Conservation (phyloP, 1,140 invertebrate species). For the Uloborus diversus region DNA sequence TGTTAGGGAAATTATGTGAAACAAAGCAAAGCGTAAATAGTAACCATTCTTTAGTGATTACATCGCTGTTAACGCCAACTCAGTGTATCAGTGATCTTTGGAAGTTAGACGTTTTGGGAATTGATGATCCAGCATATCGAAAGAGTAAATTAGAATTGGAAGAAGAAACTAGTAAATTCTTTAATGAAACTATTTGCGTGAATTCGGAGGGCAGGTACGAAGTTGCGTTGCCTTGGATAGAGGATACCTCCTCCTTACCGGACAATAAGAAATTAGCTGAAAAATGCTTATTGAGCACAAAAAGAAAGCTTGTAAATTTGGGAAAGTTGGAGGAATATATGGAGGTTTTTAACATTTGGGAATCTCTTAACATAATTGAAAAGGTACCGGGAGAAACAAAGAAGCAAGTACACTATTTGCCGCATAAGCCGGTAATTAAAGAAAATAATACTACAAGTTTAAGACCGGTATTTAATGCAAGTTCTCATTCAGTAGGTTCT, state of each 20-base stretch:
- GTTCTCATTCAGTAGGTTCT: not conserved
- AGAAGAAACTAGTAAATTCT: not conserved
- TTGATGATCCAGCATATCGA: not conserved
- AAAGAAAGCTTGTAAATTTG: not conserved
- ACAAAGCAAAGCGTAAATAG: not conserved
- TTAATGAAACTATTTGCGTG: not conserved
- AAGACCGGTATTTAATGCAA: conserved; percentile 31
- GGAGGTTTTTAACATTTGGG: not conserved
- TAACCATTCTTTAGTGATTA: not conserved
- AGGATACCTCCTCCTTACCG: not conserved
- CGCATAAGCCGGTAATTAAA: conserved; percentile 3
- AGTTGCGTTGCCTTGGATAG: not conserved
- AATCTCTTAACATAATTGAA: not conserved
- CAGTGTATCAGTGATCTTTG: not conserved
- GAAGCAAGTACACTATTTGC: not conserved
- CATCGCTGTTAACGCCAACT: not conserved
- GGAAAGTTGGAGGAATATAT: not conserved
- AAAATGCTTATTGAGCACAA: not conserved
- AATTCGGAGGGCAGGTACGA: conserved; percentile 21
- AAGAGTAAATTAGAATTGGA: conserved; percentile 3
- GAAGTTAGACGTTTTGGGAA: conserved; percentile 16
- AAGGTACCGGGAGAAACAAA: not conserved
- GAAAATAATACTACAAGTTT: conserved; percentile 11
- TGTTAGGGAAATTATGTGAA: not conserved
- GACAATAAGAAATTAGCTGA: not conserved